These are phyloP conservation scores for Gisinianus flammeolus DNA, from an alignment of 2,888 invertebrate genomes.

Conservation along the genomic window DNA sequence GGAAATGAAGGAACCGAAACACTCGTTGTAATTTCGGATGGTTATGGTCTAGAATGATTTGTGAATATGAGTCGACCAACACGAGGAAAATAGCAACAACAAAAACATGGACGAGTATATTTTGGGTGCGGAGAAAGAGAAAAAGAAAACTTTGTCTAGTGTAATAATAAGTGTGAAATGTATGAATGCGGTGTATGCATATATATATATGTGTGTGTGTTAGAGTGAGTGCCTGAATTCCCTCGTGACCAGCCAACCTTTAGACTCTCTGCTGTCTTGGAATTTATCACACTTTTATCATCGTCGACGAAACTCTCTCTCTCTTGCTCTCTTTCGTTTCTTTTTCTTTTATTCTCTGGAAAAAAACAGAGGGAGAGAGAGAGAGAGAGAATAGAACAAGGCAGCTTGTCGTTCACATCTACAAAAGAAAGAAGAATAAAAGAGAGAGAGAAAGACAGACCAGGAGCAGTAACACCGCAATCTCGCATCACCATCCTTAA, in stretches of 20 bases:
- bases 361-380: background rate
- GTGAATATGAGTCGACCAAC: background rate
- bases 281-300: conserved; percentile 31
- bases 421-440: no score
- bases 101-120: background rate
- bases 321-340: background rate
- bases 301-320: background rate
- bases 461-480: no score
- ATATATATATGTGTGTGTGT: background rate
- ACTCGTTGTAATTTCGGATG: background rate
- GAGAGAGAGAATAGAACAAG: background rate
- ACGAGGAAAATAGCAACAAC: background rate
- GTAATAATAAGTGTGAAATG: background rate
- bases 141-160: background rate
- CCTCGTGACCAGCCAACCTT: conserved; percentile 12
- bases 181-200: background rate
- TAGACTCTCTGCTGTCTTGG: background rate
- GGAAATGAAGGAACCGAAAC: no score
- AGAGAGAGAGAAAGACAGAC: no score
- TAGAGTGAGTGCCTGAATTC: background rate
- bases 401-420: background rate
- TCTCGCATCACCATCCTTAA: background rate
- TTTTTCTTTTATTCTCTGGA: background rate
- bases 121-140: background rate
- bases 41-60: background rate